Conservation (phyloP, 2,797 vertebrate species). For the Tenualosa ilisha region DNA sequence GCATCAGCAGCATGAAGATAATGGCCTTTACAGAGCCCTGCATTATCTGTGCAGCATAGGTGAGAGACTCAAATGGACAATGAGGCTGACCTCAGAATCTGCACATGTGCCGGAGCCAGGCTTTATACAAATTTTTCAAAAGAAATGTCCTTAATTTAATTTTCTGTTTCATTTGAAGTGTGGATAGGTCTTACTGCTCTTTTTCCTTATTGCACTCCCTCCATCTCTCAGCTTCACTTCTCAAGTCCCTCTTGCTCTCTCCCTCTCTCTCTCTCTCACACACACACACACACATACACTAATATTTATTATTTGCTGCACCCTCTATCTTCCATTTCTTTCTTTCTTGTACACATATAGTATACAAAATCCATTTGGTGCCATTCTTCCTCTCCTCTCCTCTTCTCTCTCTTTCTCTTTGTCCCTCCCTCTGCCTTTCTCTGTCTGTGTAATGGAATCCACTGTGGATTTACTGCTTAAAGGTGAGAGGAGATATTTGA, state of each 20-base stretch:
- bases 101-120: background rate
- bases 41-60: background rate
- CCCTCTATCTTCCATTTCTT: slow-evolving; percentile 15
- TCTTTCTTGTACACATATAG: no score
- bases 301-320: background rate
- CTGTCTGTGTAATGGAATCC: slow-evolving; percentile 1
- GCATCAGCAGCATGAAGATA: background rate
- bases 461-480: slow-evolving; percentile 40
- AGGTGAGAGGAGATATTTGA: slow-evolving; percentile 44
- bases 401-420: background rate
- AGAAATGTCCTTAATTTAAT: slow-evolving; percentile 14
- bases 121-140: background rate
- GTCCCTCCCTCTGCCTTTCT: background rate
- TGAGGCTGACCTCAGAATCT: background rate
- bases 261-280: background rate
- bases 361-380: background rate
- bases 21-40: background rate
- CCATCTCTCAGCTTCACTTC: background rate
- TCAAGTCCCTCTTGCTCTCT: background rate
- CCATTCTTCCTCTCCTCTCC: background rate
- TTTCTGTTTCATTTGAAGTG: slow-evolving; percentile 24
- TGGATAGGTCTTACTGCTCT: background rate
- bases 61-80: background rate
- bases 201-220: background rate
- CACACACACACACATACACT: background rate